Base-by-base conservation (phyloP, 2,797 vertebrate genomes). In the Sebastes aleutianus region DNA sequence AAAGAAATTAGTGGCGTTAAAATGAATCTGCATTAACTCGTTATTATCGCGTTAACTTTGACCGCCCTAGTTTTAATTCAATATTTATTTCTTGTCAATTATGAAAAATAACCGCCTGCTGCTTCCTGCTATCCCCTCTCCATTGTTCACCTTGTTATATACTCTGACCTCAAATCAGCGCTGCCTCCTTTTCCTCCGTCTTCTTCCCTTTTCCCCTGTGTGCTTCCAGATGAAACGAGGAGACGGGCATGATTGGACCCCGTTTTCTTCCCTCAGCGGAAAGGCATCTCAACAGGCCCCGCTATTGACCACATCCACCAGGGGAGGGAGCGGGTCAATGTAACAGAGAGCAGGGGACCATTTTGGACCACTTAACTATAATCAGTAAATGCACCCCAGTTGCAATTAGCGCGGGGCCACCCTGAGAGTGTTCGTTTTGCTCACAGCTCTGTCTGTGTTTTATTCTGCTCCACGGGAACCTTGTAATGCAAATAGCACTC, bases 291-390 rank as follows among this genome's bases (percentile, higher is more conserved):
- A 85, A 92, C 87, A 91, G 89, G 87, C 84, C 81, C 22, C 22
- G 83, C 91, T 91, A 94, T 93, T 93, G 94, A 95, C 92, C 82
- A 80, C 88, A 78, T 89, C 85, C 80, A 85, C 89, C 87, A 80
- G 84, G 89, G 91, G 92, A 87, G 90, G 89, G 89, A 86, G 78
- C 2, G 87, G 88, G 91, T 94, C 93, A 94, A 94, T 93, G 91
- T 76, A 91, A 89, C 90, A 85, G 85, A 92, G 91, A 91, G 92
- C 91, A 90, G 88, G 91, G 92, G 92, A 90, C 91, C 90, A 91
- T 93, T 94, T 91, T 93, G 91, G 89, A 91, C 82, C 92, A 95
- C 93, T 94, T 94, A 94, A 91, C 93, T 88, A 87, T 94, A 93
- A 94, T 95, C 93, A 94, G 91, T 95, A 93, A 95, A 93, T 91